A percentile compares a stretch with the other conserved stretches of the same genome.
phyloP scores from a whole-genome alignment of 2,797 vertebrate species.

The Neomorphus geoffroyi region DNA sequence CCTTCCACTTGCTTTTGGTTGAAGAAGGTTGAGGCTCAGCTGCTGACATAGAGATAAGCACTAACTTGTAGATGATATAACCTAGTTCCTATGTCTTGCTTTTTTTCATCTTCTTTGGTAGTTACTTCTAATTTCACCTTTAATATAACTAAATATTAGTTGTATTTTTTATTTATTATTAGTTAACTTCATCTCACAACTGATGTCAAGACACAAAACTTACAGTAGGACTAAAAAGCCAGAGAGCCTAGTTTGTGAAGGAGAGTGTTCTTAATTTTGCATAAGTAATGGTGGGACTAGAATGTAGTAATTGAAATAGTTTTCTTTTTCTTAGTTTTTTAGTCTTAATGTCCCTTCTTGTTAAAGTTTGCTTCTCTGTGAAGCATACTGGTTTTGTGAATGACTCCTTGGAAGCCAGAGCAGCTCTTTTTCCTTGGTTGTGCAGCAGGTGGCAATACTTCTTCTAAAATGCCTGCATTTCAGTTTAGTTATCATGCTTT shows the following conservation, averaged over 20 bases:
- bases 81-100: background rate
- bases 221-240: background rate
- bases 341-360: background rate
- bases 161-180: background rate
- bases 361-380: background rate
- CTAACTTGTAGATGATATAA: background rate
- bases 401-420: background rate
- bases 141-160: background rate
- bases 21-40: background rate
- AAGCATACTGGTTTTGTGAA: background rate
- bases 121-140: background rate
- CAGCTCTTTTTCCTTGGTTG: background rate
- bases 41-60: background rate
- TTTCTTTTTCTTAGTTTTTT: background rate
- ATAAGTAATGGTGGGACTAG: background rate
- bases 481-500: background rate
- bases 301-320: background rate
- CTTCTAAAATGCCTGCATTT: background rate
- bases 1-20: background rate
- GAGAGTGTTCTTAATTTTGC: background rate
- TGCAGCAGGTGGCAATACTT: constrained; percentile 27
- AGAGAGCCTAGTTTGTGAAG: background rate
- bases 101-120: background rate
- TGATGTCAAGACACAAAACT: background rate
- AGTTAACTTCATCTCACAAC: background rate